Percentiles rank a stretch among this genome's conserved stretches.
Conservation (phyloP, 2,888 invertebrate species). For the Cryptus viduatorius region DNA sequence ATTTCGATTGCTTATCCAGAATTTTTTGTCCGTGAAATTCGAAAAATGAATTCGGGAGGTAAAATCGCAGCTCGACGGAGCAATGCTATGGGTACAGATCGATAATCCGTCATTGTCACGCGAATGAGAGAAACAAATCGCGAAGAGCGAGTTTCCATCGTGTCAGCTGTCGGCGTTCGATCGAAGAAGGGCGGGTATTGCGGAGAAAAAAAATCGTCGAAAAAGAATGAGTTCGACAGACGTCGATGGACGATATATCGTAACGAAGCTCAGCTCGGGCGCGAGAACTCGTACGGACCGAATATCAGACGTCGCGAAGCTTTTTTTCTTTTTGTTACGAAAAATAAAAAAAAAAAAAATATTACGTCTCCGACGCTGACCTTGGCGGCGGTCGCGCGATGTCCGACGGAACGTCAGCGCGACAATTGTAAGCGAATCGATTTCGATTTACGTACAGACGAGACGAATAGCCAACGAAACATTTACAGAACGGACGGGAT, state of each 20-base stretch:
- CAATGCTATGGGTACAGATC: slow-evolving; percentile 7
- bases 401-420: too few relatives aligned
- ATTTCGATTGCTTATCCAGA: too few relatives aligned
- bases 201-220: not conserved
- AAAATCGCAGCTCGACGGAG: too few relatives aligned
- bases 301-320: not conserved
- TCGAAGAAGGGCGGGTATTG: slow-evolving; percentile 7
- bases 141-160: slow-evolving; percentile 31
- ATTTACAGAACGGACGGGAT: too few relatives aligned
- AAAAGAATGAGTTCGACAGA: slow-evolving; percentile 54
- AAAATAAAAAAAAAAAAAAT: not conserved
- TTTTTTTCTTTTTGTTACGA: not conserved
- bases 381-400: too few relatives aligned
- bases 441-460: too few relatives aligned
- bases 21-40: too few relatives aligned
- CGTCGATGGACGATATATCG: slow-evolving; percentile 58
- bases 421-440: too few relatives aligned
- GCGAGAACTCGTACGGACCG: not conserved
- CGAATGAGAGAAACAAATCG: slow-evolving; percentile 38
- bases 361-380: too few relatives aligned
- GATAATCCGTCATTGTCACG: slow-evolving; percentile 51
- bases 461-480: too few relatives aligned
- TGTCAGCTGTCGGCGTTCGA: slow-evolving; percentile 50
- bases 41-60: too few relatives aligned
- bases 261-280: slow-evolving; percentile 25